These are phyloP conservation scores for Acanthornis magna DNA, from an alignment of 2,797 vertebrate genomes.

Conservation along the genomic window DNA sequence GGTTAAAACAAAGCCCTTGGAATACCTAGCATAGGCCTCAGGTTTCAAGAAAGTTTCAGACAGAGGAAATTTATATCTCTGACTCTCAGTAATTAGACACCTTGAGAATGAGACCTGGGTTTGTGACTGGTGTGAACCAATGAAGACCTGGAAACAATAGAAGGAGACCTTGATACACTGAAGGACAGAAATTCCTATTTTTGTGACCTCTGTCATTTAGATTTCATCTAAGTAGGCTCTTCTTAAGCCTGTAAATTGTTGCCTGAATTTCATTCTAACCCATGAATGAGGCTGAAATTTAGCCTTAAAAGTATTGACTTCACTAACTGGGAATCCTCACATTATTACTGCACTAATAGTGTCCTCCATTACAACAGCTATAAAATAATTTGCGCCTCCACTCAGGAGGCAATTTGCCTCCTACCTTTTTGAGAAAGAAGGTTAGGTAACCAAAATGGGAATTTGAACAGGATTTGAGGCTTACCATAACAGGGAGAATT, in stretches of 20 bases:
- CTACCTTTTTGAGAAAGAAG: background rate
- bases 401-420: too few species aligned
- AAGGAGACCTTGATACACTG: background rate
- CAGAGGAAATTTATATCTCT: background rate
- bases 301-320: background rate
- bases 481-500: background rate
- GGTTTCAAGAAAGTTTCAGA: background rate
- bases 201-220: background rate
- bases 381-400: background rate
- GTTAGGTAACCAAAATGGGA: background rate
- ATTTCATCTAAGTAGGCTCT: background rate
- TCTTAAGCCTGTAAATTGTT: background rate
- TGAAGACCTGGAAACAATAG: background rate
- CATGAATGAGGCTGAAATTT: background rate
- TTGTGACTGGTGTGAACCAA: background rate
- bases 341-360: background rate
- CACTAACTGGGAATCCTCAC: background rate
- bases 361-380: background rate
- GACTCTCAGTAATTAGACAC: background rate
- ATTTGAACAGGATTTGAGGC: slow-evolving; percentile 30
- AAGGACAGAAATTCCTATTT: background rate
- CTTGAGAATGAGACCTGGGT: background rate
- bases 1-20: background rate
- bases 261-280: background rate
- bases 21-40: background rate